phyloP scores from a whole-genome alignment of 2,797 vertebrate species.

The Xiphophorus birchmanni region DNA sequence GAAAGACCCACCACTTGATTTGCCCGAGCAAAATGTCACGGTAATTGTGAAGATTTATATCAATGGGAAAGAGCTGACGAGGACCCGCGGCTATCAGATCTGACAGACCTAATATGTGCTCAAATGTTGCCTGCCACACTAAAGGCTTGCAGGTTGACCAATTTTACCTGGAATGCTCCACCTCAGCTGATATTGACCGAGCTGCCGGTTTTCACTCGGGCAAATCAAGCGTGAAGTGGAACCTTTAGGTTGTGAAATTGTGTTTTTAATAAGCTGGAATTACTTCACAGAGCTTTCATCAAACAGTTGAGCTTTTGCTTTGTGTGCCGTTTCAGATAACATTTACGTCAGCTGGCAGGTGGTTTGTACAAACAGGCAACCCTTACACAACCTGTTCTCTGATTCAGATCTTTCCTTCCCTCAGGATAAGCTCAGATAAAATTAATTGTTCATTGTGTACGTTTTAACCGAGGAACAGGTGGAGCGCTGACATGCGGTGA shows the following conservation, averaged over 20 bases:
- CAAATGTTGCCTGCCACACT: slow-evolving; percentile 71
- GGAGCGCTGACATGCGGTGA: background rate
- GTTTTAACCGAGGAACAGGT: slow-evolving; percentile 20
- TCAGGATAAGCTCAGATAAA: slow-evolving; percentile 8
- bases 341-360: slow-evolving; percentile 22
- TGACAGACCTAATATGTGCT: slow-evolving; percentile 80
- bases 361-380: slow-evolving; percentile 34
- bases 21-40: slow-evolving; percentile 78
- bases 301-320: slow-evolving; percentile 44
- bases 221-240: slow-evolving; percentile 70
- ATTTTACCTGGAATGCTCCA: slow-evolving; percentile 62
- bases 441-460: slow-evolving; percentile 21
- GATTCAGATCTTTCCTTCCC: slow-evolving; percentile 17
- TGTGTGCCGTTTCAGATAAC: slow-evolving; percentile 37
- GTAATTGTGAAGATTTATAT: slow-evolving; percentile 85
- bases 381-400: slow-evolving; percentile 19
- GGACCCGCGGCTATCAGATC: slow-evolving; percentile 80
- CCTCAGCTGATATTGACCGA: slow-evolving; percentile 61
- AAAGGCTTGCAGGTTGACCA: slow-evolving; percentile 72
- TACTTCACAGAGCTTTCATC: slow-evolving; percentile 44
- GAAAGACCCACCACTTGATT: slow-evolving; percentile 78
- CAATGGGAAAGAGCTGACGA: slow-evolving; percentile 82
- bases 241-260: slow-evolving; percentile 63
- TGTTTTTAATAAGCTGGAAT: slow-evolving; percentile 62
- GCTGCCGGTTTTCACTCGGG: slow-evolving; percentile 44